Evolutionary conservation across 2,888 invertebrate species (phyloP), one percentile per base, ranked within the genome.

Genomic region (Amphipyra tragopoginis): DNA sequence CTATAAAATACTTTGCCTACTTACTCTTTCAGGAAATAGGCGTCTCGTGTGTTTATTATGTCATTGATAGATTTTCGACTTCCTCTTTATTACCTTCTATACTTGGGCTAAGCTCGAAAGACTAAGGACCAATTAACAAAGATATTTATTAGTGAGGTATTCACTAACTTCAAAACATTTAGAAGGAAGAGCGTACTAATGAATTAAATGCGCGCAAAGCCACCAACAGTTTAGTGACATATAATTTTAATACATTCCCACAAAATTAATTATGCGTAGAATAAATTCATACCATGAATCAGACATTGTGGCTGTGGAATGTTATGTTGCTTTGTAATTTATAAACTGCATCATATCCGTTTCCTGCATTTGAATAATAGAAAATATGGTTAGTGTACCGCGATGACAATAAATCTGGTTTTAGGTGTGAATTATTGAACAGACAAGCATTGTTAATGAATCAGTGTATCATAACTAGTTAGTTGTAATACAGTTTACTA

Each of bases 341-440:
- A 76, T 76, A 79, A 76, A 79, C 76, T 75, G 65, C 61, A 65
- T 67, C 60, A 78, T 68, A 79, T 78, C 72, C 76, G 72, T 59
- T 75, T 79, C 79, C 70, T 56, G 70, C 60, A 57, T 76, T 78
- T 76, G 76, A 76, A 76, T 76, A 64, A 79, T 76, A 72, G 72
- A 79, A 66, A 78, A 79, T 76, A 56, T 79, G 72, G 76, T 63
- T 67, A 67, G 57, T 62, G 62, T 67, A 54, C 64, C 56, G 61
- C 64, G 49, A 64, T 70, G 65, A 69, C 62, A 71, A 75, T 78
- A 78, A 75, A 78, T 66, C 59, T 66, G 71, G 71, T 70, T 75
- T 78, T 75, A 78, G 71, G 66, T 60, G 55, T 75, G 59, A 75
- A 75, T 76, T 65, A 78, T 76, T 75, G 58, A 78, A 64, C 49